Conservation (phyloP, 2,888 invertebrate genomes). For the Mellilla xanthometata region DNA sequence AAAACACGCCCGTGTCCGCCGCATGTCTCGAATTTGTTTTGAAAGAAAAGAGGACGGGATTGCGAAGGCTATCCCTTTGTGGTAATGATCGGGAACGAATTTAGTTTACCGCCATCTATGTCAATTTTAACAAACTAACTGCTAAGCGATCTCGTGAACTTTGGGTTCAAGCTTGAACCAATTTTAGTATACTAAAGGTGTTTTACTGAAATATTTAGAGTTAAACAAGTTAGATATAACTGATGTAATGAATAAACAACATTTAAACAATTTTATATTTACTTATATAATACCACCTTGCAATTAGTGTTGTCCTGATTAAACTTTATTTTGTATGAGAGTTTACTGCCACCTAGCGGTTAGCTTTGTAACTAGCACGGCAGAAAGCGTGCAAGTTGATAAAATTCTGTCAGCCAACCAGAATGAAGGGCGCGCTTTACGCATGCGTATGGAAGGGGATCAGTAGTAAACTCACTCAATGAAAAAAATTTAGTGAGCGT, state of each 20-base stretch:
- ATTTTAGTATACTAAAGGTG: no score
- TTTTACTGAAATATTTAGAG: no score
- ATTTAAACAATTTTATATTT: no score
- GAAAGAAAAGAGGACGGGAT: conserved; percentile 37
- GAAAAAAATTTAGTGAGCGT: conserved; percentile 60
- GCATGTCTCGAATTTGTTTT: conserved; percentile 73
- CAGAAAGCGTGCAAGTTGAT: conserved; percentile 25
- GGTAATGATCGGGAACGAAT: conserved; percentile 58
- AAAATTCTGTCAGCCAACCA: conserved; percentile 40
- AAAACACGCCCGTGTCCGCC: conserved; percentile 60
- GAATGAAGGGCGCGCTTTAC: conserved; percentile 56
- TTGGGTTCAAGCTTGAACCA: no score
- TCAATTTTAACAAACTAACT: conserved; percentile 15
- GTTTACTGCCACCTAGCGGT: conserved; percentile 35
- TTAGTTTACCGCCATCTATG: conserved; percentile 45
- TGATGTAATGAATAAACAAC: no score
- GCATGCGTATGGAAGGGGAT: conserved; percentile 70
- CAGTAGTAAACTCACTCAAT: conserved; percentile 54
- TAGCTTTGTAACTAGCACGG: conserved; percentile 17
- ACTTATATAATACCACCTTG: no score
- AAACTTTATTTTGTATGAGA: neutral
- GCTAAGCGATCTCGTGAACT: no score
- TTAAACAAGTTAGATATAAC: no score
- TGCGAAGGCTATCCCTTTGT: conserved; percentile 24
- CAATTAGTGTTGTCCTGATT: no score